phyloP scores from a whole-genome alignment of 2,888 invertebrate genomes.

The Epinotia nisella region DNA sequence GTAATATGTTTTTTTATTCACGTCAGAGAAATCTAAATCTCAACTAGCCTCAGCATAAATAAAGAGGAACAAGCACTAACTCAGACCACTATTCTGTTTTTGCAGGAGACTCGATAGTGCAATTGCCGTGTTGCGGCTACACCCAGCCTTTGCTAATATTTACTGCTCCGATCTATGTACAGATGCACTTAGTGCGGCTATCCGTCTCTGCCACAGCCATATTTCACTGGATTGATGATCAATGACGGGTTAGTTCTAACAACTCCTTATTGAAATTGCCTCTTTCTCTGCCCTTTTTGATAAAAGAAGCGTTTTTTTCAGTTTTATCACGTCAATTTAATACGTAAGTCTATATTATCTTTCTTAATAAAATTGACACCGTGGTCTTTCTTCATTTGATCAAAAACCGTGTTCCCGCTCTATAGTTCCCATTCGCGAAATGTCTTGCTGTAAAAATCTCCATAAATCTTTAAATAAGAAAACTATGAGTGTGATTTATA shows the following conservation, averaged over 20 bases:
- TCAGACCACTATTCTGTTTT: conserved; percentile 19
- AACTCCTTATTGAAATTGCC: background rate
- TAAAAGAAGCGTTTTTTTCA: too few relatives aligned
- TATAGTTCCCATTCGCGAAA: too few relatives aligned
- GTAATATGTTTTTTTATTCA: background rate
- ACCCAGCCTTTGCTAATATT: conserved; percentile 40
- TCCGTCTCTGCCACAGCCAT: conserved; percentile 31
- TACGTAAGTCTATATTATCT: too few relatives aligned
- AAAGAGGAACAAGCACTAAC: background rate
- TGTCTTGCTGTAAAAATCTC: too few relatives aligned
- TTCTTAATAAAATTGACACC: too few relatives aligned
- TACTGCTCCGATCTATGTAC: conserved; percentile 44
- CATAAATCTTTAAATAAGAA: too few relatives aligned
- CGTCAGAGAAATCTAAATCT: background rate
- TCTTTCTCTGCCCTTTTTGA: too few relatives aligned
- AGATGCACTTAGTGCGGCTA: conserved; percentile 44
- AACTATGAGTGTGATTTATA: too few relatives aligned
- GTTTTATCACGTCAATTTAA: too few relatives aligned
- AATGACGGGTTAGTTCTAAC: background rate
- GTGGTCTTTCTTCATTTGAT: too few relatives aligned
- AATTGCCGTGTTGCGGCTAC: conserved; percentile 34
- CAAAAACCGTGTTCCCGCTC: too few relatives aligned
- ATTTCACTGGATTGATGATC: conserved; percentile 24
- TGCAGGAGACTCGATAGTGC: conserved; percentile 18
- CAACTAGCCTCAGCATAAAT: background rate